Evolutionary conservation across 2,113 vertebrate genomes (phyloP).

Genomic region (Paramormyrops kingsleyae): DNA sequence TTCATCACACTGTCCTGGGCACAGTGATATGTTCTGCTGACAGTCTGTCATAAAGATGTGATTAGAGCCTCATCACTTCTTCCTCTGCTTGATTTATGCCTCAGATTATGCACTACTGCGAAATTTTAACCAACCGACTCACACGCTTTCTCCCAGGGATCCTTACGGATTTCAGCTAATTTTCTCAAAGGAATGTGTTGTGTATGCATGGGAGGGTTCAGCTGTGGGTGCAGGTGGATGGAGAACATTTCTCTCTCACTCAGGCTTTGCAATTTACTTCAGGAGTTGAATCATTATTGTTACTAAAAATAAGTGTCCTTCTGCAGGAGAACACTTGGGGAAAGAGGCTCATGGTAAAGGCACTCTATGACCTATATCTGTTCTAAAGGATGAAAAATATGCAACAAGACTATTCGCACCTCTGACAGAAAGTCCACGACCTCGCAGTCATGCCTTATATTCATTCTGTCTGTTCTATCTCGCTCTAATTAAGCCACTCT

Average conservation of each 20-base stretch:
- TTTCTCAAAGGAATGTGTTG: not conserved
- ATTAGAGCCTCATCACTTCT: not conserved
- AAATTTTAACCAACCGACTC: not conserved
- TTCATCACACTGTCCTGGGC: not conserved
- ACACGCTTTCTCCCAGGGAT: not conserved
- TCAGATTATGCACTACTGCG: not conserved
- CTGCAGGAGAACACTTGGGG: not conserved
- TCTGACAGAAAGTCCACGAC: not conserved
- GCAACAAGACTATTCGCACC: not conserved
- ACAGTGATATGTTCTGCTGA: not conserved
- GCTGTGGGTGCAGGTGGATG: not conserved
- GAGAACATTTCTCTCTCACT: not conserved
- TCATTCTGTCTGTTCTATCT: not conserved
- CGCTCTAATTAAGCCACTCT: not conserved
- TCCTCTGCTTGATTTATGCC: not conserved
- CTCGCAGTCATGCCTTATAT: not conserved
- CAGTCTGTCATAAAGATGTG: constrained; percentile 1
- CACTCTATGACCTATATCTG: not conserved
- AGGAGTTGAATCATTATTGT: constrained; percentile 10
- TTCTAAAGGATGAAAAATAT: not conserved
- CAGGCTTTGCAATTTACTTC: not conserved
- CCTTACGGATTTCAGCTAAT: not conserved
- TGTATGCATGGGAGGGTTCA: not conserved
- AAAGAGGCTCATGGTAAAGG: not conserved
- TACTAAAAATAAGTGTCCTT: constrained; percentile 1